Evolutionary conservation across 1,140 invertebrate species (phyloP).

Genomic region (Neomicropteryx cornuta): DNA sequence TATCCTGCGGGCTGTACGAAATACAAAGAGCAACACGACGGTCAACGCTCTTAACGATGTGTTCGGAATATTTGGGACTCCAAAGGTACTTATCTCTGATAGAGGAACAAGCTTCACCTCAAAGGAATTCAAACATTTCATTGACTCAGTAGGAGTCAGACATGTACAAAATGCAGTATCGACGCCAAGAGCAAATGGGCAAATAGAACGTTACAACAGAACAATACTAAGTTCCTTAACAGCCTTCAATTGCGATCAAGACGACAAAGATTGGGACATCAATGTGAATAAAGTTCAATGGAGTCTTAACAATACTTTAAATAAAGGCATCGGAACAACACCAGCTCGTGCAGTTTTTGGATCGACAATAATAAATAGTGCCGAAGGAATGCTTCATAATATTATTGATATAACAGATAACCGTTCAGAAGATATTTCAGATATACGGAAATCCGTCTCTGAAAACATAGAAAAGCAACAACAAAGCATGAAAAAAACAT

Average conservation of each 20-base stretch:
- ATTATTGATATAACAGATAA: neutral
- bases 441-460: neutral
- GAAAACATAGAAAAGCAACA: constrained; percentile 4
- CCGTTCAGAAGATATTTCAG: neutral
- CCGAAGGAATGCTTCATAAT: constrained; percentile 6
- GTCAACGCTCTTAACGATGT: constrained; percentile 12
- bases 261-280: constrained; percentile 15
- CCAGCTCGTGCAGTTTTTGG: constrained; percentile 14
- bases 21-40: constrained; percentile 13
- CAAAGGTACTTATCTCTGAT: constrained; percentile 13
- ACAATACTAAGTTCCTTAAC: constrained; percentile 12
- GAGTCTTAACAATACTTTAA: constrained; percentile 15
- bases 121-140: constrained; percentile 12
- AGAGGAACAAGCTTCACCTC: constrained; percentile 16
- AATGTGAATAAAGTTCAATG: constrained; percentile 12
- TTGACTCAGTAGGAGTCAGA: constrained; percentile 11
- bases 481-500: constrained; percentile 3
- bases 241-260: constrained; percentile 8
- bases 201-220: constrained; percentile 15
- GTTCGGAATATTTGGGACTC: constrained; percentile 15
- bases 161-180: constrained; percentile 17
- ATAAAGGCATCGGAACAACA: constrained; percentile 12
- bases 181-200: constrained; percentile 13
- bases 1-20: constrained; percentile 11
- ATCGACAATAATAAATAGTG: constrained; percentile 1